These are phyloP conservation scores for Drosophila cognata DNA, from an alignment of 2,888 invertebrate genomes.

Conservation along the genomic window DNA sequence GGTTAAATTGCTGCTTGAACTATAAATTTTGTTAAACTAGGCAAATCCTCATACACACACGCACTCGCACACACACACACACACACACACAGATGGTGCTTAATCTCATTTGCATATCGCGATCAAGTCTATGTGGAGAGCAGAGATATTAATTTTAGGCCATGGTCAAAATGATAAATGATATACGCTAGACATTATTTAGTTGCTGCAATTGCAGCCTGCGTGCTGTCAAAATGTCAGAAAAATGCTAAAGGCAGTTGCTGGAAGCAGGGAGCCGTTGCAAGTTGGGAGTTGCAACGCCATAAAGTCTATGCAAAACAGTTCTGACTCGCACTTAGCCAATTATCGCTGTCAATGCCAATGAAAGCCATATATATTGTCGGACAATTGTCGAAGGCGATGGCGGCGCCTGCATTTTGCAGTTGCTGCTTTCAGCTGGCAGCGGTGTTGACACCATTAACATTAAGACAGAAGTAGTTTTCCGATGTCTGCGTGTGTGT, in stretches of 20 bases:
- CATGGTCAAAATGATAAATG: constrained; percentile 61
- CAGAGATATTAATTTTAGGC: constrained; percentile 44
- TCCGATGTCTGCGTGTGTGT: not conserved
- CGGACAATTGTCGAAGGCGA: constrained; percentile 46
- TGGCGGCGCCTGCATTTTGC: constrained; percentile 21
- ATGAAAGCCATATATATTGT: constrained; percentile 74
- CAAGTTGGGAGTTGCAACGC: constrained; percentile 21
- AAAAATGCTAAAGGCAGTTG: constrained; percentile 3
- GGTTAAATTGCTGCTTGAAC: constrained; percentile 8
- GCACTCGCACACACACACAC: not conserved
- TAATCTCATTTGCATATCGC: constrained; percentile 8
- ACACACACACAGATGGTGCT: not conserved
- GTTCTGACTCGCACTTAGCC: constrained; percentile 39
- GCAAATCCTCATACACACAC: not conserved
- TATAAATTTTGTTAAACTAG: constrained; percentile 12
- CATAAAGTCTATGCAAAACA: constrained; percentile 21
- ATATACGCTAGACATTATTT: constrained; percentile 31
- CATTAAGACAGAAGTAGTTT: constrained; percentile 50
- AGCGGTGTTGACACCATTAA: constrained; percentile 73
- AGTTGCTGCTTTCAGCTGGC: constrained; percentile 24
- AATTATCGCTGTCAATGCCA: constrained; percentile 76
- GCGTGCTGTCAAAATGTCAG: constrained; percentile 50
- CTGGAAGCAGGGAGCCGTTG: not conserved
- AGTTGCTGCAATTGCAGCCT: constrained; percentile 32
- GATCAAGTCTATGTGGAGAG: constrained; percentile 2